Conservation (phyloP, 2,113 vertebrate species). For the Cricetomys ansorgei region DNA sequence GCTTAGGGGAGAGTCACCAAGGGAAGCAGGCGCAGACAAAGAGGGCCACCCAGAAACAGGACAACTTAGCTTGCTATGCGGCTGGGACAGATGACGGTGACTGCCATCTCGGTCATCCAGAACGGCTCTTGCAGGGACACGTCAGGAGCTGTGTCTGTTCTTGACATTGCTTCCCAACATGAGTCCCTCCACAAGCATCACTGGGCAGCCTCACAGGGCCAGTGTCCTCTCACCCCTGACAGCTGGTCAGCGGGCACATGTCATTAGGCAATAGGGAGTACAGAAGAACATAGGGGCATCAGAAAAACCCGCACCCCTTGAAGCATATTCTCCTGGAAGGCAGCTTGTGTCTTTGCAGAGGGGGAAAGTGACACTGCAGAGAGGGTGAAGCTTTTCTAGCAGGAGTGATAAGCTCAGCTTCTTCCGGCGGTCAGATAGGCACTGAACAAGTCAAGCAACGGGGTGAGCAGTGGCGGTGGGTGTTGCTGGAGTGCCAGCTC, state of each 20-base stretch:
- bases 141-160: not conserved
- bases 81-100: not conserved
- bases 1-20: not conserved
- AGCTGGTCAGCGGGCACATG: no score
- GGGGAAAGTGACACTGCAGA: not conserved
- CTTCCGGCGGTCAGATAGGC: not conserved
- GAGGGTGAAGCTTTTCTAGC: not conserved
- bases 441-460: not conserved
- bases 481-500: not conserved
- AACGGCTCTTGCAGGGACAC: not conserved
- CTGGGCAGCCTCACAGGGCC: not conserved
- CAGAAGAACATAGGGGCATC: not conserved
- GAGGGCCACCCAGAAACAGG: not conserved
- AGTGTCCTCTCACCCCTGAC: not conserved
- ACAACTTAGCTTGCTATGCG: not conserved
- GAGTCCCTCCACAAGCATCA: not conserved
- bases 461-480: not conserved
- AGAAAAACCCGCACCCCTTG: not conserved
- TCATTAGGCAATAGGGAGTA: not conserved
- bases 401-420: not conserved
- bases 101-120: no score
- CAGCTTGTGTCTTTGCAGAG: not conserved
- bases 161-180: not conserved
- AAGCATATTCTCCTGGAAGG: not conserved
- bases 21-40: not conserved